Percentiles rank a stretch among this genome's conserved stretches.
phyloP scores from a whole-genome alignment of 2,113 vertebrate species.

The Menidia beryllina region DNA sequence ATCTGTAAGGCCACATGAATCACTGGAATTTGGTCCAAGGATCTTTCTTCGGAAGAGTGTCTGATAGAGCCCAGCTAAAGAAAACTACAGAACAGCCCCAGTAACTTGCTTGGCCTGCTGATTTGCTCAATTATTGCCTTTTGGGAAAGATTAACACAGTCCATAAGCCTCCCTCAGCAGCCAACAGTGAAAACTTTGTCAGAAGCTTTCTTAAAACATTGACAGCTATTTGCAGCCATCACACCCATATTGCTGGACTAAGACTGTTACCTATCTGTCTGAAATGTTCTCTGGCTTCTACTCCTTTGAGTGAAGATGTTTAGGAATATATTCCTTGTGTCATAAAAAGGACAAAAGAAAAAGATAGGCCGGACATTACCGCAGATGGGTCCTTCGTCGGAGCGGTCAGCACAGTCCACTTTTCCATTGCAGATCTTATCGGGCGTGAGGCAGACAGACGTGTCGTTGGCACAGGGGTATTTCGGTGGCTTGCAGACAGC shows the following conservation, averaged over 20 bases:
- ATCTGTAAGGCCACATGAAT: too few relatives aligned
- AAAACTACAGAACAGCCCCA: not conserved
- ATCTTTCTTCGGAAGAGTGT: too few relatives aligned
- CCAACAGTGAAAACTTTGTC: not conserved
- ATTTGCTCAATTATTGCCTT: too few relatives aligned
- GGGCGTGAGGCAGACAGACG: constrained; percentile 91
- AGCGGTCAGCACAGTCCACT: constrained; percentile 93
- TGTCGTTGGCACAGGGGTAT: constrained; percentile 95
- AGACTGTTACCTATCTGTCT: not conserved
- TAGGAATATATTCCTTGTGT: not conserved
- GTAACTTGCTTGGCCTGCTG: not conserved
- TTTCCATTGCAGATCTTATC: constrained; percentile 96
- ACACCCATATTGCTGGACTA: not conserved
- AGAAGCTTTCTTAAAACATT: not conserved
- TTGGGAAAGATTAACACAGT: not conserved
- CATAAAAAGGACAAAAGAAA: not conserved
- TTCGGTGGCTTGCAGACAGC: constrained; percentile 94
- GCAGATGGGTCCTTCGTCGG: constrained; percentile 95
- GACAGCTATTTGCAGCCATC: not conserved
- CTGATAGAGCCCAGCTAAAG: not conserved
- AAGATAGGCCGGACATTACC: constrained; percentile 80
- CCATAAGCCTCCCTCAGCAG: not conserved
- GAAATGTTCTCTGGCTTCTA: not conserved
- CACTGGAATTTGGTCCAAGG: too few relatives aligned
- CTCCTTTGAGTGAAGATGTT: not conserved